Evolutionary conservation across 1,140 invertebrate species (phyloP).

Genomic region (Ctenoplectra terminalis): DNA sequence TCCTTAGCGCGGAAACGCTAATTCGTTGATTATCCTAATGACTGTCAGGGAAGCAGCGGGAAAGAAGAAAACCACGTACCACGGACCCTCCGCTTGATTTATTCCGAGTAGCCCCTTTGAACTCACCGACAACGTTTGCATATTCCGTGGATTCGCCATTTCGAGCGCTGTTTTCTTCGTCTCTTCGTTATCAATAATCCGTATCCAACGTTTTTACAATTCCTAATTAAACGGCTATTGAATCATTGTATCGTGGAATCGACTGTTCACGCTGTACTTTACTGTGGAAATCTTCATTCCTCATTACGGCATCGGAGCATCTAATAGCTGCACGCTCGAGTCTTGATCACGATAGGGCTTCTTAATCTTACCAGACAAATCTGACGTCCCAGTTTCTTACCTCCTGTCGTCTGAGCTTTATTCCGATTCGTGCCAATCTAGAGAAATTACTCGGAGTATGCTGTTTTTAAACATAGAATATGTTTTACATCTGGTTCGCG

Average conservation of each 20-base stretch:
- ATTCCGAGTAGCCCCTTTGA: constrained; percentile 62
- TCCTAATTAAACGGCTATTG: neutral
- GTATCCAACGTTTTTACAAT: neutral
- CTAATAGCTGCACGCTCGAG: constrained; percentile 72
- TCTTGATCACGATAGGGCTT: constrained; percentile 74
- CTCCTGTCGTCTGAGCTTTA: neutral
- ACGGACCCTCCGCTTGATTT: constrained; percentile 51
- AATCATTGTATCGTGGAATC: neutral
- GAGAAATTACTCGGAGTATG: neutral
- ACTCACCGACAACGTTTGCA: constrained; percentile 34
- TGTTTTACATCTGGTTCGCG: no score
- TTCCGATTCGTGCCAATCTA: neutral
- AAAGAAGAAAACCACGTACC: constrained; percentile 61
- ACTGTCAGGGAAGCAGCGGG: constrained; percentile 71
- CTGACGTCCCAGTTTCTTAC: constrained; percentile 73
- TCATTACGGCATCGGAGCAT: constrained; percentile 49
- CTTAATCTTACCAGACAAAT: constrained; percentile 77
- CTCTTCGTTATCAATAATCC: neutral
- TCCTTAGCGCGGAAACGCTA: constrained; percentile 77
- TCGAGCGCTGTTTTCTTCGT: neutral
- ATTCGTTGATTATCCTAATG: constrained; percentile 79
- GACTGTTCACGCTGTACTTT: neutral
- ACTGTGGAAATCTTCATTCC: constrained; percentile 39
- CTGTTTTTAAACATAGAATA: no score
- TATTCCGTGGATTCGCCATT: constrained; percentile 21